Percentiles rank a stretch among this genome's conserved stretches.
phyloP scores from a whole-genome alignment of 2,797 vertebrate species.

The Hylomyscus alleni region DNA sequence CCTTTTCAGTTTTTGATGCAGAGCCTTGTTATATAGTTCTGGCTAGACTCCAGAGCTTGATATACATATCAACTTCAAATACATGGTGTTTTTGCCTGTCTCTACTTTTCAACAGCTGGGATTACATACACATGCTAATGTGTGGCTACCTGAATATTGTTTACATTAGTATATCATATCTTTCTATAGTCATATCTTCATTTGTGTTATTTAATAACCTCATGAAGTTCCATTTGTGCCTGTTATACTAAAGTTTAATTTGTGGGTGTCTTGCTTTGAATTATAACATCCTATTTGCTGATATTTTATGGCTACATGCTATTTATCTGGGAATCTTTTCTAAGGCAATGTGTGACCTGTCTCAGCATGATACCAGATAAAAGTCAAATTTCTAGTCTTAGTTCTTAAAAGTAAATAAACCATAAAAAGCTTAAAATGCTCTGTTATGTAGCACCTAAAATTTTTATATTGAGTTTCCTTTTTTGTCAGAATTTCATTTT shows the following conservation, averaged over 20 bases:
- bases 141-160: background rate
- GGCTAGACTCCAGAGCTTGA: background rate
- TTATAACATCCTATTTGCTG: background rate
- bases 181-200: background rate
- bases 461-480: background rate
- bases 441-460: background rate
- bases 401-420: background rate
- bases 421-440: background rate
- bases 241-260: background rate
- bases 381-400: background rate
- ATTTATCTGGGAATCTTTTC: background rate
- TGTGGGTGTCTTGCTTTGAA: background rate
- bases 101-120: background rate
- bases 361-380: background rate
- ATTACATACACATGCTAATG: background rate
- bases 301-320: background rate
- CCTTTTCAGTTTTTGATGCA: background rate
- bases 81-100: background rate
- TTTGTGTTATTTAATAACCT: background rate
- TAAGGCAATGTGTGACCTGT: background rate
- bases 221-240: too few relatives aligned
- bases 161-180: background rate
- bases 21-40: background rate
- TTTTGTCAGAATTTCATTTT: background rate
- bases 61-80: background rate